Percentiles rank a stretch among this genome's conserved stretches.
These are phyloP conservation scores for Pammene fasciana DNA, from an alignment of 2,888 invertebrate genomes.

Conservation along the genomic window DNA sequence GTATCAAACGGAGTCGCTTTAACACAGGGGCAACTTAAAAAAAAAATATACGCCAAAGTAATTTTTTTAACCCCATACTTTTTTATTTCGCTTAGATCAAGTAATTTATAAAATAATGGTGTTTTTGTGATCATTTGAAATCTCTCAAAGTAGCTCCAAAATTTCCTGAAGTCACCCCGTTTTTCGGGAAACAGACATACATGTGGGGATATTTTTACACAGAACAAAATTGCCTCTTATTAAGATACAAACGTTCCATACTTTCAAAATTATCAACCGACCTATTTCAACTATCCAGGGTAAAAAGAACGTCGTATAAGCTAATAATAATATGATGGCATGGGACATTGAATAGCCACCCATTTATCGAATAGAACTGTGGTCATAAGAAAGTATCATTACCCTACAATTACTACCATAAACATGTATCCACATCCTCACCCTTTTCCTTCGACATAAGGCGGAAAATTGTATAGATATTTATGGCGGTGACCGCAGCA, in stretches of 20 bases:
- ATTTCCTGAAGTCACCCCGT: too few species aligned
- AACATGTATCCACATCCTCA: background rate
- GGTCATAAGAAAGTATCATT: background rate
- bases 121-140: too few species aligned
- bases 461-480: background rate
- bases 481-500: background rate
- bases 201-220: too few species aligned
- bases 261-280: background rate
- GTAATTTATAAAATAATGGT: too few species aligned
- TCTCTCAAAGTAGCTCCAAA: too few species aligned
- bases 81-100: too few species aligned
- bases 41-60: too few species aligned
- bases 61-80: too few species aligned
- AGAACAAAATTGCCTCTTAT: too few species aligned
- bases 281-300: background rate
- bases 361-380: constrained; percentile 7
- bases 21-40: too few species aligned
- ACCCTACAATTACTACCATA: background rate
- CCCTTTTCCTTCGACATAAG: background rate
- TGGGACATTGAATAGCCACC: constrained; percentile 14
- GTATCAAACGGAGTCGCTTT: too few species aligned
- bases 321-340: constrained; percentile 15
- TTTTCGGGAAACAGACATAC: too few species aligned
- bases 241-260: background rate
- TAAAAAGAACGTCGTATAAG: constrained; percentile 19